phyloP scores from a whole-genome alignment of 2,113 vertebrate species.

The Cranoglanis bouderius region DNA sequence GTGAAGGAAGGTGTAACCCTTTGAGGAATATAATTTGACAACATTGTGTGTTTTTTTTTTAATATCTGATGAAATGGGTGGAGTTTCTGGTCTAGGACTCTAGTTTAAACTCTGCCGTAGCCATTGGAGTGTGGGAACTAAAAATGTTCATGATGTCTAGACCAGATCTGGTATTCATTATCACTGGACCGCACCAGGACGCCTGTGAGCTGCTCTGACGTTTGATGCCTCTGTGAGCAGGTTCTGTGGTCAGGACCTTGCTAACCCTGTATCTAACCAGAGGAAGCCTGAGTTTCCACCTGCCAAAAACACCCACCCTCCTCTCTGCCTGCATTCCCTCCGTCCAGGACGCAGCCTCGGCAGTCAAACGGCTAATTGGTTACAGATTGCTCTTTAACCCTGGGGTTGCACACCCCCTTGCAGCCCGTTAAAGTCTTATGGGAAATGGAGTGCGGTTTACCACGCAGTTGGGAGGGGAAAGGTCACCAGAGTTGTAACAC shows the following conservation, averaged over 20 bases:
- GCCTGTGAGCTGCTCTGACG: conserved; percentile 32
- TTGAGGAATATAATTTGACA: neutral
- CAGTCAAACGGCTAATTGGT: conserved; percentile 75
- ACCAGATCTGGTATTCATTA: conserved; percentile 54
- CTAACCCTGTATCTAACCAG: conserved; percentile 22
- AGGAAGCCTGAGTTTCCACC: conserved; percentile 38
- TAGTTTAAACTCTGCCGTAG: neutral
- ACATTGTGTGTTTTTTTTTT: neutral
- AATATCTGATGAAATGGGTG: neutral
- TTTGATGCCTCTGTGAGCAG: conserved; percentile 45
- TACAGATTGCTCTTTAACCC: conserved; percentile 79
- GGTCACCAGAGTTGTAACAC: conserved; percentile 72
- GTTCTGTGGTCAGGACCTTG: conserved; percentile 34
- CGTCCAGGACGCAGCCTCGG: conserved; percentile 65
- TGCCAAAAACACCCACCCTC: conserved; percentile 37
- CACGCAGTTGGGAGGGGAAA: conserved; percentile 66
- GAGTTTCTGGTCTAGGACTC: neutral
- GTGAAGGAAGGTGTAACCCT: neutral
- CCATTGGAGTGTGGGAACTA: neutral
- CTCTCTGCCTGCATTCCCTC: conserved; percentile 62
- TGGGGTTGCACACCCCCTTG: conserved; percentile 63
- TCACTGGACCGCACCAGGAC: conserved; percentile 45
- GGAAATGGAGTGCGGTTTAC: conserved; percentile 73
- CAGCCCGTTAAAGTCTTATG: conserved; percentile 70
- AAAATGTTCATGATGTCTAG: conserved; percentile 17